phyloP scores from a whole-genome alignment of 2,888 invertebrate genomes.

The Mythimna vitellina region DNA sequence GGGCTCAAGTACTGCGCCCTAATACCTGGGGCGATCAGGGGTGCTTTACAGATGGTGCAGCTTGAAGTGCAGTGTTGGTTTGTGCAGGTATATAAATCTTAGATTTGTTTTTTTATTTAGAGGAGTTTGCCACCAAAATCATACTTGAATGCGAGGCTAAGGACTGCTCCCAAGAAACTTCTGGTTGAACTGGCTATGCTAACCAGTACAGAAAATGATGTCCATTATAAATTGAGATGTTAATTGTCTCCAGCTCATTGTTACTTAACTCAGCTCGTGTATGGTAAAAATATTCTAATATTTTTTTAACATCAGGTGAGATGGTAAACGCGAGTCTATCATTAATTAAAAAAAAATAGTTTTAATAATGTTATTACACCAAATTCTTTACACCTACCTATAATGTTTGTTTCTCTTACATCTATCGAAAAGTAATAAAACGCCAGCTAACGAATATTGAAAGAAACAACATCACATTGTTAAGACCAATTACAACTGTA shows the following conservation, averaged over 20 bases:
- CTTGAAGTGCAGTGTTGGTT: conserved; percentile 98
- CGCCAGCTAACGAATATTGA: conserved; percentile 29
- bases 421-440: neutral
- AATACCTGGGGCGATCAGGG: conserved; percentile 97
- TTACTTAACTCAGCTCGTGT: neutral
- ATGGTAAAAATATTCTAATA: neutral
- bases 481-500: neutral
- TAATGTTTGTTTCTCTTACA: neutral
- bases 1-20: conserved; percentile 97
- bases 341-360: too few species aligned
- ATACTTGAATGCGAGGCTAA: neutral
- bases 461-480: neutral
- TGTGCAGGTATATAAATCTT: conserved; percentile 91
- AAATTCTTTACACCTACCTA: neutral
- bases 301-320: too few species aligned
- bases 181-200: neutral
- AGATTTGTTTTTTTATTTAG: neutral
- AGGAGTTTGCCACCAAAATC: too few species aligned
- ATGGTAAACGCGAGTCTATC: too few species aligned
- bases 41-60: conserved; percentile 99
- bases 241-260: neutral
- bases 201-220: neutral
- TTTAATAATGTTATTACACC: neutral
- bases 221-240: neutral
- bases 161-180: neutral